Evolutionary conservation across 2,113 vertebrate genomes (phyloP), one percentile per base, ranked within the genome.

Genomic region (Bos indicus): DNA sequence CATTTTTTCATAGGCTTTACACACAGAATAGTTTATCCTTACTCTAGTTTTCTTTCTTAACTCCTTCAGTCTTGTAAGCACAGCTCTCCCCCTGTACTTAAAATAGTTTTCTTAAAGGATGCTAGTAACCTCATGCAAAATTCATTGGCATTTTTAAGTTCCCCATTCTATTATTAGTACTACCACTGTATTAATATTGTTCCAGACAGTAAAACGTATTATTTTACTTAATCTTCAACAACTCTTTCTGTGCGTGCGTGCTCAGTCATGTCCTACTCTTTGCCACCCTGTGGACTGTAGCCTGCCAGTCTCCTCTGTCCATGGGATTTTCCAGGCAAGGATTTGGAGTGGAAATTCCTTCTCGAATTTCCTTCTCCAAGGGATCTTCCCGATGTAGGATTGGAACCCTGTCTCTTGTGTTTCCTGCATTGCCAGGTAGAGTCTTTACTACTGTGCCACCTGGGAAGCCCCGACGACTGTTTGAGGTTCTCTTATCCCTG

Each of bases 111-210:
- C 81, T 96, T 57, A 40, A 95, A 87, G 51, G 33, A 90, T 96
- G 92, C 43, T 94, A 15, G 36, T 88, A 82, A 78, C n/a, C 2
- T 88, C 57, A 93, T 77, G 54, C 43, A 85, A 93, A 96, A 94
- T 90, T 97, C 62, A 93, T 81, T 67, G 71, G 43, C 56, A 91
- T 89, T 87, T 93, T 97, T 36, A 96, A 81, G 6, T 92, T 92
- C 7, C n/a, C 19, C 25, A 82, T 89, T 93, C 52, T 95, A 4
- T 56, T 93, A 12, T 62, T 86, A 57, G 13, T 51, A 67, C 33
- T 91, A 59, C 12, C 94, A 64, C 48, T 90, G 10, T 90, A 60
- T 67, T 90, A 52, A 33, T 84, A 83, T 94, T 98, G 56, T 92
- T 46, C 67, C 56, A 78, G 74, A 9, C 40, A 91, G 26, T 84